Evolutionary conservation across 2,797 vertebrate genomes (phyloP), one percentile per base, ranked within the genome.

Genomic region (Coregonus suidteri): DNA sequence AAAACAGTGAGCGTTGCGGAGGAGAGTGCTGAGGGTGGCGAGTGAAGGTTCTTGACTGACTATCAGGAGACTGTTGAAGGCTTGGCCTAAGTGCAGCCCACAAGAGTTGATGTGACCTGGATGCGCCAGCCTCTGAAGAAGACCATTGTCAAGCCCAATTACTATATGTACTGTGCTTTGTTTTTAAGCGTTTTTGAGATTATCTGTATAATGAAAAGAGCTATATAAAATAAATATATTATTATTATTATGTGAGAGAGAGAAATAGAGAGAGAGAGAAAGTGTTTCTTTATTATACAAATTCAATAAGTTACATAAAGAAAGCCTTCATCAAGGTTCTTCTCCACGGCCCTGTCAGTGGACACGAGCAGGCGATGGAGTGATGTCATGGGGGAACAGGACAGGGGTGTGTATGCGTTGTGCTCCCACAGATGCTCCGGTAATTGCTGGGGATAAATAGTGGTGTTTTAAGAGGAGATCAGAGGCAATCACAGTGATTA

Each of bases 401-500:
- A 85, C n/a, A 7, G 74, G 79, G 84, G 15, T 59, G 54, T 16
- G 84, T 88, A 84, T 79, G 78, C 7, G 2, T 6, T 87, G 87
- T 80, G 87, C 79, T 79, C 64, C 75, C 83, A 31, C 93, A 93
- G 91, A 93, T 93, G 91, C 90, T 87, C 89, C 84, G 90, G 90
- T 94, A 93, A 94, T 93, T 91, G 90, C 25, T 71, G 69, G 56
- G 81, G 87, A 85, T 89, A 86, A 90, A 92, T 89, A 83, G 87
- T 85, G 85, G 90, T 91, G 88, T 88, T 92, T 59, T 92, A 89
- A 91, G 89, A 88, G 86, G 88, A 90, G 85, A 92, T 92, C 88
- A 88, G 83, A 84, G 86, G 75, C 88, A 91, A 93, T 93, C 91
- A 92, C 84, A 87, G 90, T 92, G 87, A 94, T 94, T 93, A 89